Percentiles rank a stretch among this genome's conserved stretches.
Conservation (phyloP, 2,113 vertebrate species). For the Eidolon helvum region DNA sequence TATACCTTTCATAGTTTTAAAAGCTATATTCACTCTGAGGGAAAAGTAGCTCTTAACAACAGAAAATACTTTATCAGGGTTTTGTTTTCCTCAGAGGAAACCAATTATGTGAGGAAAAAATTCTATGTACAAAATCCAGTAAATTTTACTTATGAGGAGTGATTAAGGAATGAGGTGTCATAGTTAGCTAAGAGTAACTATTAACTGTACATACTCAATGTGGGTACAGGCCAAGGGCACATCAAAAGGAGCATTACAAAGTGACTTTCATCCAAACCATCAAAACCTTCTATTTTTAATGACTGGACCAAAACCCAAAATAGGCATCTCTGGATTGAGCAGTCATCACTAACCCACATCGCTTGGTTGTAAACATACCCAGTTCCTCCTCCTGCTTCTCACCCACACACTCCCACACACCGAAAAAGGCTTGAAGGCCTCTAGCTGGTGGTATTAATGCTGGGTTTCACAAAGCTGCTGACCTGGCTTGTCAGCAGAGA, state of each 20-base stretch:
- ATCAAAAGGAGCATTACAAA: background rate
- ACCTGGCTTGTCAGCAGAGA: background rate
- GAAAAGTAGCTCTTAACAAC: background rate
- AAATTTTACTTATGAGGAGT: background rate
- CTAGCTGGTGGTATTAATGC: background rate
- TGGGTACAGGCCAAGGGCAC: background rate
- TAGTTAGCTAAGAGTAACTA: background rate
- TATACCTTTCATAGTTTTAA: background rate
- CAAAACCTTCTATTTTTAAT: slow-evolving; percentile 59
- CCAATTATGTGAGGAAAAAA: background rate
- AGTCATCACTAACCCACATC: background rate
- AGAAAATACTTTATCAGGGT: background rate
- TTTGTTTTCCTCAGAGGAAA: slow-evolving; percentile 33
- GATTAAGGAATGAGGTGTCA: background rate
- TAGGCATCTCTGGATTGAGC: slow-evolving; percentile 9
- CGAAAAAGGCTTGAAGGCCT: background rate
- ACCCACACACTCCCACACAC: background rate
- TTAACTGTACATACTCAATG: background rate
- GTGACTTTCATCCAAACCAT: slow-evolving; percentile 47
- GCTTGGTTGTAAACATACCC: background rate
- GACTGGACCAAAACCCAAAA: slow-evolving; percentile 55
- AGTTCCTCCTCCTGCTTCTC: background rate
- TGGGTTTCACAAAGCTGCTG: background rate
- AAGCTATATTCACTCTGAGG: background rate
- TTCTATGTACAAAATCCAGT: background rate